phyloP scores from a whole-genome alignment of 37 sponge, comb jelly and placozoan genomes.

The Beroe ovata region DNA sequence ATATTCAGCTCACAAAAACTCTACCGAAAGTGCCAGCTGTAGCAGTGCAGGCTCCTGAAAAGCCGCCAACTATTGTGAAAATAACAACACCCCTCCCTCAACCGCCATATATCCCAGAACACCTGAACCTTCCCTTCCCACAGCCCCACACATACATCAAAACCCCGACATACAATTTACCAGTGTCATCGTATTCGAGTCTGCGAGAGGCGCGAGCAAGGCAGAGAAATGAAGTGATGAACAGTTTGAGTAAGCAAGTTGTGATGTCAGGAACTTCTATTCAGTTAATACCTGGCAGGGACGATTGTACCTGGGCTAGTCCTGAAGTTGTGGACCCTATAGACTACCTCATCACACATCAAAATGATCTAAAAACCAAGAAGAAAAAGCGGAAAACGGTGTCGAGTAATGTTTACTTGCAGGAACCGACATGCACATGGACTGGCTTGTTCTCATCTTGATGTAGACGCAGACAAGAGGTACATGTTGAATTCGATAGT shows the following conservation, averaged over 20 bases:
- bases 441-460: slow-evolving; percentile 10
- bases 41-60: background rate
- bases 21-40: slow-evolving; percentile 9
- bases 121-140: slow-evolving; percentile 3
- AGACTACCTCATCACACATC: slow-evolving; percentile 51
- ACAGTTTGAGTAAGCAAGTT: slow-evolving; percentile 44
- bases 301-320: slow-evolving; percentile 24
- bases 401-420: slow-evolving; percentile 25
- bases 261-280: slow-evolving; percentile 2
- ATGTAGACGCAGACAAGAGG: background rate
- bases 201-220: slow-evolving; percentile 1
- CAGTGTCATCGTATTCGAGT: slow-evolving; percentile 25
- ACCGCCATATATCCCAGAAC: slow-evolving; percentile 10
- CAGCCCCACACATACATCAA: slow-evolving; percentile 56
- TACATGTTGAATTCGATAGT: no score
- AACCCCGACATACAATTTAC: background rate
- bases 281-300: slow-evolving; percentile 23
- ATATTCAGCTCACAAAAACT: slow-evolving; percentile 24
- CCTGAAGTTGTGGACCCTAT: slow-evolving; percentile 9
- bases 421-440: slow-evolving; percentile 11
- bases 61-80: slow-evolving; percentile 8
- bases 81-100: background rate
- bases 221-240: slow-evolving; percentile 39
- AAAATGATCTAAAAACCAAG: background rate
- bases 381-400: background rate